Conservation (phyloP, 2,113 vertebrate species). For the Okapia johnstoni region DNA sequence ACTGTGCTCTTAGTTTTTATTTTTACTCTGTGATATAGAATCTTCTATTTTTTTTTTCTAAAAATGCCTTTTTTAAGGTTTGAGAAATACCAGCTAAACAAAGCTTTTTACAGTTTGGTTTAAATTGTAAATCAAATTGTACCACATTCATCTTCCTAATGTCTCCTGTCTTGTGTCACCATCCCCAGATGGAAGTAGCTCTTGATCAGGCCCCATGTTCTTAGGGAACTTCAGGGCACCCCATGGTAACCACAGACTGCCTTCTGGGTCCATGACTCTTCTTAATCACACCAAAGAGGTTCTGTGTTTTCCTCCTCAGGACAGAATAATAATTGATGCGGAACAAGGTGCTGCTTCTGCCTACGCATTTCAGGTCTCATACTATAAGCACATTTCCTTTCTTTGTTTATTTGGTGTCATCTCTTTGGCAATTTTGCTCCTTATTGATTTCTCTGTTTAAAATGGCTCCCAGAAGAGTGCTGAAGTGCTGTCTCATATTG, state of each 20-base stretch:
- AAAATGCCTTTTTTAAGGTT: neutral
- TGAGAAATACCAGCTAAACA: neutral
- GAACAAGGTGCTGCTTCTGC: neutral
- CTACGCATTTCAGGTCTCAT: neutral
- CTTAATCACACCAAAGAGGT: neutral
- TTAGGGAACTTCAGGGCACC: neutral
- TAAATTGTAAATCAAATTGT: neutral
- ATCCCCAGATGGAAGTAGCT: neutral
- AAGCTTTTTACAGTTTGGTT: neutral
- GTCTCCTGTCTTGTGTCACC: neutral
- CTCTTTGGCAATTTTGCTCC: neutral
- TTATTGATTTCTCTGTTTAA: neutral
- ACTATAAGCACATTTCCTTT: neutral
- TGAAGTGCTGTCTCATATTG: neutral
- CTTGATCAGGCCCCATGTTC: neutral
- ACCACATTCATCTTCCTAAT: too few relatives aligned
- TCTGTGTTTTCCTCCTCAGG: neutral
- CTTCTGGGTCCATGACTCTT: neutral
- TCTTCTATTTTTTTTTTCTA: neutral
- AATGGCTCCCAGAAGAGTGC: neutral
- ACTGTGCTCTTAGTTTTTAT: neutral
- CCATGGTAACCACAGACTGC: neutral
- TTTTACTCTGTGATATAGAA: neutral
- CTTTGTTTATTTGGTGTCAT: neutral
- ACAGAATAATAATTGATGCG: neutral